Conservation (phyloP, 1,140 invertebrate species). For the Drosophila lacertosa region DNA sequence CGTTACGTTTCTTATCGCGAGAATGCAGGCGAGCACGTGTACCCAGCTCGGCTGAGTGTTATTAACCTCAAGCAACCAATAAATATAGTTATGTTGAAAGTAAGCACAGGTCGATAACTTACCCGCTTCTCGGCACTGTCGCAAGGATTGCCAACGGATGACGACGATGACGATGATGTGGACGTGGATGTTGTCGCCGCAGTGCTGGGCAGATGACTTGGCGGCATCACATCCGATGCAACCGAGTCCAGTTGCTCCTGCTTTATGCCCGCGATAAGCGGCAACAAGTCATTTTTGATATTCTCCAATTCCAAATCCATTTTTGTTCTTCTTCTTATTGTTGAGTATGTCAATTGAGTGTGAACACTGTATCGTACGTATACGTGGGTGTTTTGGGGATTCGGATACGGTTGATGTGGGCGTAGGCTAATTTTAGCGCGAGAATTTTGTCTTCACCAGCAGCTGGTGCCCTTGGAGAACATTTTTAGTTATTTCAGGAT, state of each 20-base stretch:
- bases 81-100: slow-evolving; percentile 2
- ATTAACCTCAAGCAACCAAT: slow-evolving; percentile 36
- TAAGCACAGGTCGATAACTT: slow-evolving; percentile 47
- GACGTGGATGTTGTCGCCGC: slow-evolving; percentile 70
- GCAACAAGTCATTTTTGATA: slow-evolving; percentile 80
- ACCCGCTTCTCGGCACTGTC: slow-evolving; percentile 83
- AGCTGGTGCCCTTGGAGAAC: slow-evolving; percentile 35
- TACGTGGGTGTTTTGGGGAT: slow-evolving; percentile 8
- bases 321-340: slow-evolving; percentile 25
- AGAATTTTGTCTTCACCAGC: slow-evolving; percentile 34
- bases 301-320: slow-evolving; percentile 83
- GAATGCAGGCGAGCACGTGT: slow-evolving; percentile 34
- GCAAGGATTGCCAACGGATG: slow-evolving; percentile 77
- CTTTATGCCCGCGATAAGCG: slow-evolving; percentile 75
- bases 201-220: slow-evolving; percentile 54
- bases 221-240: slow-evolving; percentile 60
- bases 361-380: neutral
- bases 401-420: slow-evolving; percentile 3
- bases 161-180: slow-evolving; percentile 69
- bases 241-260: slow-evolving; percentile 79
- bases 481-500: slow-evolving; percentile 33
- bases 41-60: slow-evolving; percentile 6
- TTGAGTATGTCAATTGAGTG: slow-evolving; percentile 17
- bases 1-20: slow-evolving; percentile 21
- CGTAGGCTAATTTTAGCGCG: slow-evolving; percentile 40